Conservation (phyloP, 2,113 vertebrate genomes). For the Circaetus cinerascens region DNA sequence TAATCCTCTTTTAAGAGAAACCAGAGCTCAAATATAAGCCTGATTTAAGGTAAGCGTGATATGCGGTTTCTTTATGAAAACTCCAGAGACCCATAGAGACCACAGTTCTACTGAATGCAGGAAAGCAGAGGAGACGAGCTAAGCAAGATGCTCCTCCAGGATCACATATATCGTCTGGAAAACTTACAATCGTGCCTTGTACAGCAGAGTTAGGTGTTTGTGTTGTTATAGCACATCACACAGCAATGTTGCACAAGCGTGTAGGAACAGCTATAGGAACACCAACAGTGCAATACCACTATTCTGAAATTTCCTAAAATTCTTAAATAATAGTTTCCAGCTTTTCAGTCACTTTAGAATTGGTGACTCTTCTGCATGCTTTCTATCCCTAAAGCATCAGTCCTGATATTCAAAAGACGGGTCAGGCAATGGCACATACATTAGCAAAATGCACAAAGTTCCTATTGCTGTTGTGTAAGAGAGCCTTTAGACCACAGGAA, state of each 20-base stretch:
- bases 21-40: neutral
- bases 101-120: neutral
- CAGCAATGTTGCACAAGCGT: fast-evolving
- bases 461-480: neutral
- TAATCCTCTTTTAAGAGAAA: neutral
- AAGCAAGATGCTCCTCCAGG: neutral
- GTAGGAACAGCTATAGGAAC: neutral
- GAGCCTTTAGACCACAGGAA: neutral
- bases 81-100: neutral
- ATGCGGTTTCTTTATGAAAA: neutral
- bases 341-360: neutral
- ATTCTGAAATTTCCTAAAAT: neutral
- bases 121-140: neutral
- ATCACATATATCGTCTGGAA: neutral
- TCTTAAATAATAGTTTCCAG: neutral
- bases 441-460: neutral
- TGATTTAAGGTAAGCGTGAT: neutral
- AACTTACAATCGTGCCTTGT: neutral
- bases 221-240: neutral
- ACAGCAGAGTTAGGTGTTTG: neutral
- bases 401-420: neutral
- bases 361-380: neutral
- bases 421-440: neutral
- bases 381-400: neutral
- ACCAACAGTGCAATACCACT: neutral